These are phyloP conservation scores for Tyrophagus putrescentiae DNA, from an alignment of 1,140 invertebrate species.

Conservation along the genomic window DNA sequence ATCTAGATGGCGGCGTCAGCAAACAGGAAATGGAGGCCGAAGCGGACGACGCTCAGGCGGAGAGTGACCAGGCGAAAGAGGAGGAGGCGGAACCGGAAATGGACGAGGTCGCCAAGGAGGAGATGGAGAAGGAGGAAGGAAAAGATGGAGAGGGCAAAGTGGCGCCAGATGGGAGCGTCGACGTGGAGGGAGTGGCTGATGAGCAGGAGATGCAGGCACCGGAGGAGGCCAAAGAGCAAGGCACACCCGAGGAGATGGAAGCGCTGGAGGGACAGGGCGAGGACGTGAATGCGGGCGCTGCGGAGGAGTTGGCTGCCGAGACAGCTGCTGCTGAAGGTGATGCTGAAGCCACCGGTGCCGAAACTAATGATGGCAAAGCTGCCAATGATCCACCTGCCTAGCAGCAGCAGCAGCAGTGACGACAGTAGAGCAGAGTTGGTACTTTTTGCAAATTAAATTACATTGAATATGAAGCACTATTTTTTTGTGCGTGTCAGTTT, in stretches of 20 bases:
- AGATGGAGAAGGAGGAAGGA: background rate
- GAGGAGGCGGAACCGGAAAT: conserved; percentile 8
- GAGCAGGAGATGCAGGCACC: conserved; percentile 10
- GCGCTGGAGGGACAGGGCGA: background rate
- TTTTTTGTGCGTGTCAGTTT: too few species aligned
- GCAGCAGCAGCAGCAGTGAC: too few species aligned
- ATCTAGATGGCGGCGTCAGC: background rate
- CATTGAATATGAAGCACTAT: too few species aligned
- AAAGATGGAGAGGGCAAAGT: too few species aligned
- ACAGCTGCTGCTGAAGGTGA: background rate
- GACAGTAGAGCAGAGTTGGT: too few species aligned
- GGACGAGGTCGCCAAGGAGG: background rate
- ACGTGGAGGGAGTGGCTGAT: background rate
- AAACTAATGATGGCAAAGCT: too few species aligned
- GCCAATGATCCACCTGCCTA: too few species aligned
- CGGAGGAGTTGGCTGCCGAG: background rate
- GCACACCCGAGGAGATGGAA: background rate
- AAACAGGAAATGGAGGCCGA: conserved; percentile 4
- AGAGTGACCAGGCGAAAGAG: background rate
- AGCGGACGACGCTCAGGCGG: background rate
- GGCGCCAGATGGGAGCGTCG: background rate
- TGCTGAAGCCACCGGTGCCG: background rate
- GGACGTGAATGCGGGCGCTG: background rate
- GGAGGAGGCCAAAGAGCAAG: background rate
- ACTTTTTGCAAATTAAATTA: too few species aligned